These are phyloP conservation scores for Drosophila chauvacae DNA, from an alignment of 1,140 invertebrate species.

Conservation along the genomic window DNA sequence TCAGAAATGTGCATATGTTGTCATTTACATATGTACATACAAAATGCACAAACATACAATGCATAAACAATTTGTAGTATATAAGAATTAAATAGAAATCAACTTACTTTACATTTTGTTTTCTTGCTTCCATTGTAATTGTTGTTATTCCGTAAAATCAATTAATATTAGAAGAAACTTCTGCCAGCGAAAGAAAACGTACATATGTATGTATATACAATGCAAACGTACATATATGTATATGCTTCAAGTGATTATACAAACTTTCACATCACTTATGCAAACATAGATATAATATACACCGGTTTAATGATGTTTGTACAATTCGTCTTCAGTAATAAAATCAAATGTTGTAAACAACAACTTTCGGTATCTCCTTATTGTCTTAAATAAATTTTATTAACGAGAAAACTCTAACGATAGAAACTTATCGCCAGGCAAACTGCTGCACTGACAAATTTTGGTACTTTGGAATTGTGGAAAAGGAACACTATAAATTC, in stretches of 20 bases:
- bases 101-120: conserved; percentile 1
- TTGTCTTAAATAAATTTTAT: conserved; percentile 2
- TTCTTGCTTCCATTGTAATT: background rate
- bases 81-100: background rate
- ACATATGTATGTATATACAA: background rate
- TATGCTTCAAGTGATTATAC: conserved; percentile 2
- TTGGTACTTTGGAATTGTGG: background rate
- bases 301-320: background rate
- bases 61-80: background rate
- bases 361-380: background rate
- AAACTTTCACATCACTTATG: conserved; percentile 4
- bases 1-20: background rate
- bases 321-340: background rate
- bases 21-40: background rate
- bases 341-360: background rate
- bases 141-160: background rate
- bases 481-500: background rate
- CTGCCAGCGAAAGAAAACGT: background rate
- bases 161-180: background rate
- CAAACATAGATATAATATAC: background rate
- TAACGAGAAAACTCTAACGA: background rate
- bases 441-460: too few species aligned
- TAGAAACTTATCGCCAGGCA: background rate
- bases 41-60: background rate
- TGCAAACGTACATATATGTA: background rate